phyloP scores from a whole-genome alignment of 2,797 vertebrate species.

The Takifugu ocellatus region DNA sequence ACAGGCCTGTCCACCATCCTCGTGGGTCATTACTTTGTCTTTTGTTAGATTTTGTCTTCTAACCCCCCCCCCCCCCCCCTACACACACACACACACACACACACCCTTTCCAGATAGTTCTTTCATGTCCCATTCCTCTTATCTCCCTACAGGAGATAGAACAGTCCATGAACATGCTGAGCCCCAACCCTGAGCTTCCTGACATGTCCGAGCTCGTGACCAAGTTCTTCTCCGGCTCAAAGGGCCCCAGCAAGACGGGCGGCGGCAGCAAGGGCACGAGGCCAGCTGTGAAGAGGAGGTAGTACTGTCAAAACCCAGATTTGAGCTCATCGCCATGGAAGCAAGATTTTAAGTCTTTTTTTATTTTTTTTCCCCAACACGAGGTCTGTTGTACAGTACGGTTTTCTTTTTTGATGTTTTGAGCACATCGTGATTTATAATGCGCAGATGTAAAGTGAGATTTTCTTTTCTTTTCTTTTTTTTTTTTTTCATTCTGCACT shows the following conservation, averaged over 20 bases:
- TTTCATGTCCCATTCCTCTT: too few species aligned
- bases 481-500: slow-evolving; percentile 52
- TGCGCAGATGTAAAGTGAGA: slow-evolving; percentile 37
- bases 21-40: too few species aligned
- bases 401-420: slow-evolving; percentile 58
- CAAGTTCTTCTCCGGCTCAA: slow-evolving; percentile 94
- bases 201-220: slow-evolving; percentile 99
- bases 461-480: neutral
- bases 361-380: slow-evolving; percentile 8
- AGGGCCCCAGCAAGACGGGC: slow-evolving; percentile 89
- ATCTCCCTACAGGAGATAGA: slow-evolving; percentile 89
- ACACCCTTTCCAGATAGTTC: too few species aligned
- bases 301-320: slow-evolving; percentile 64
- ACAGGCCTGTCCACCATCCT: too few species aligned
- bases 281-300: slow-evolving; percentile 93
- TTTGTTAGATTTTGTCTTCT: too few species aligned
- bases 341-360: slow-evolving; percentile 57
- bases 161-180: slow-evolving; percentile 99
- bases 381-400: slow-evolving; percentile 57
- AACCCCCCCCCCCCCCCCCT: too few species aligned
- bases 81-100: too few species aligned
- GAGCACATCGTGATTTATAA: slow-evolving; percentile 51
- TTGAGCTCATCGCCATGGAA: slow-evolving; percentile 35
- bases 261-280: slow-evolving; percentile 88
- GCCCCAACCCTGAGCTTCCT: slow-evolving; percentile 96